Percentiles rank a stretch among this genome's conserved stretches.
These are phyloP conservation scores for Elanoides forficatus DNA, from an alignment of 2,113 vertebrate species.

Conservation along the genomic window DNA sequence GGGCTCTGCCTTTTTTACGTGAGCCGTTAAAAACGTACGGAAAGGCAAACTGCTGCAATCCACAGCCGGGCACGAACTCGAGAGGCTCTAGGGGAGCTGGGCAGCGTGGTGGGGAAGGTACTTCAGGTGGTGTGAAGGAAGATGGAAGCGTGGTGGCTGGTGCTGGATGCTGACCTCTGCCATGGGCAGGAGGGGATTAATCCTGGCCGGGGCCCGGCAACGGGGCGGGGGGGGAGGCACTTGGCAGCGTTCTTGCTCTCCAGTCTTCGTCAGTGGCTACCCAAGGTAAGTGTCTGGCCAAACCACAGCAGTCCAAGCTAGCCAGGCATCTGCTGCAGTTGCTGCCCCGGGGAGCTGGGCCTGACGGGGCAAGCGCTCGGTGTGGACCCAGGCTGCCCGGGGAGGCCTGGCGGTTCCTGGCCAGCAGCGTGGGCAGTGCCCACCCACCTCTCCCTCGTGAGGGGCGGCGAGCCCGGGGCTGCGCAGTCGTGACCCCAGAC, in stretches of 20 bases:
- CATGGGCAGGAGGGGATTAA: fast-evolving
- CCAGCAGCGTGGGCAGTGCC: background rate
- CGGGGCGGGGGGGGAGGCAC: fast-evolving
- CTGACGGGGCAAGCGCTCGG: fast-evolving
- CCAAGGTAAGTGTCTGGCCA: background rate
- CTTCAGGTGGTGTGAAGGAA: fast-evolving
- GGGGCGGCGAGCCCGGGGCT: background rate
- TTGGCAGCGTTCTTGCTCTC: background rate
- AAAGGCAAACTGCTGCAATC: background rate
- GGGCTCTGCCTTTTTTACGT: background rate
- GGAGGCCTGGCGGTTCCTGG: background rate
- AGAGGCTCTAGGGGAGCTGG: background rate
- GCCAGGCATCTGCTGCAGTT: fast-evolving
- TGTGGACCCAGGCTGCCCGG: background rate
- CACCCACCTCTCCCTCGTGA: fast-evolving
- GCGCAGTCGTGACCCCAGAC: fast-evolving
- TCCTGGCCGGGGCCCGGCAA: fast-evolving
- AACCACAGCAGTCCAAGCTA: fast-evolving
- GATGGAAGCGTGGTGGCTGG: background rate
- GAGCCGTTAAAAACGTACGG: background rate
- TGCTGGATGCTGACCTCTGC: background rate
- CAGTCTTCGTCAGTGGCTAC: background rate
- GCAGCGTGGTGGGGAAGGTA: background rate
- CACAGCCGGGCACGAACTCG: fast-evolving
- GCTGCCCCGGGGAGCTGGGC: background rate